Evolutionary conservation across 2,888 invertebrate genomes (phyloP).

Genomic region (Eucera pruinosa): DNA sequence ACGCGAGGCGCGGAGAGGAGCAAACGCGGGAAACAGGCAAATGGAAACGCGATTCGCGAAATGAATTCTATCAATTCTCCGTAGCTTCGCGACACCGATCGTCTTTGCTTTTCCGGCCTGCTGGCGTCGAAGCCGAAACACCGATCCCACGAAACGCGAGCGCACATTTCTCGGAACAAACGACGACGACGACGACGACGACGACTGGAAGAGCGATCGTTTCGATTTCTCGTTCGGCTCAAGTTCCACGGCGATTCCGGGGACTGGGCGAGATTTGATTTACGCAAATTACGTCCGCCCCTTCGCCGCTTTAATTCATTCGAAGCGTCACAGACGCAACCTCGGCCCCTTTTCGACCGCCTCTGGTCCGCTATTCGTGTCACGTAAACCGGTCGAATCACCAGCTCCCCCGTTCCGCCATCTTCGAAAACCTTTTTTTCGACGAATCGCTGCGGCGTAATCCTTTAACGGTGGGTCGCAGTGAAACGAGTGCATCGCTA

Average conservation of each 20-base stretch:
- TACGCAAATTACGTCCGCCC: conserved; percentile 13
- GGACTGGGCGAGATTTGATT: conserved; percentile 3
- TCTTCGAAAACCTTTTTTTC: conserved; percentile 34
- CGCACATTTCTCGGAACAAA: too few species aligned
- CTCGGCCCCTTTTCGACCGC: background rate
- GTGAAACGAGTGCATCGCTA: conserved; percentile 10
- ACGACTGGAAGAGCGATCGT: too few species aligned
- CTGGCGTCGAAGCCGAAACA: background rate
- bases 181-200: too few species aligned
- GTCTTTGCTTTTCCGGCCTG: background rate
- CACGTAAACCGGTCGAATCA: conserved; percentile 74
- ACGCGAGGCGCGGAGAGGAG: background rate
- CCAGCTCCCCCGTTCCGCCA: conserved; percentile 31
- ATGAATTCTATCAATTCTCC: too few species aligned
- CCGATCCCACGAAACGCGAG: too few species aligned
- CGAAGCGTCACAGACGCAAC: background rate
- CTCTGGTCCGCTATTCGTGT: conserved; percentile 48
- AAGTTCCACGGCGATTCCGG: background rate
- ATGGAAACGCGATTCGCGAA: too few species aligned
- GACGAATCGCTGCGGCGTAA: conserved; percentile 11
- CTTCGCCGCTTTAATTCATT: conserved; percentile 4
- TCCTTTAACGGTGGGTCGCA: background rate
- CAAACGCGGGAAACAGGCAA: background rate
- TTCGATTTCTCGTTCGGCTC: background rate
- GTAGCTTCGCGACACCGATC: background rate